A percentile compares a stretch with the other conserved stretches of the same genome.
Conservation (phyloP, 1,140 invertebrate species). For the Zaprionus inermis region DNA sequence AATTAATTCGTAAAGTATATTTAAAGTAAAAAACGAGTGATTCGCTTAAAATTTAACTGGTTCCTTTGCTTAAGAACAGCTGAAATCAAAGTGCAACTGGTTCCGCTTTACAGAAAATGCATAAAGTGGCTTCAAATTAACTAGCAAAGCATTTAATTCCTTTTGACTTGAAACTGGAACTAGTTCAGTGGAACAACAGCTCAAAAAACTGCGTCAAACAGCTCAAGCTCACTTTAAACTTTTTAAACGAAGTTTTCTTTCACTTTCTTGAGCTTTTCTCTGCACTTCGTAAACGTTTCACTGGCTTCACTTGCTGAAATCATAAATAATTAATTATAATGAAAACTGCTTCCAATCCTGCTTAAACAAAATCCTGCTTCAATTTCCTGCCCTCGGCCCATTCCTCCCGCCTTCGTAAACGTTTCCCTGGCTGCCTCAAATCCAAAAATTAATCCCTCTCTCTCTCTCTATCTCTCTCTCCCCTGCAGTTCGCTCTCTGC, state of each 20-base stretch:
- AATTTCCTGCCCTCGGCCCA: neutral
- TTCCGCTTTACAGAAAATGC: neutral
- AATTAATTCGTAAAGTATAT: too few relatives aligned
- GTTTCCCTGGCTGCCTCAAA: neutral
- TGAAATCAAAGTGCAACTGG: neutral
- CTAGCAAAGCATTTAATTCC: neutral
- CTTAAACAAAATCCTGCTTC: neutral
- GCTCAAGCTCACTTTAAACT: too few relatives aligned
- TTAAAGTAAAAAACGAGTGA: too few relatives aligned
- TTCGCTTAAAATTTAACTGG: neutral
- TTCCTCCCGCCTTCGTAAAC: neutral
- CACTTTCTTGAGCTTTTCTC: neutral
- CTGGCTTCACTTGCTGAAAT: neutral
- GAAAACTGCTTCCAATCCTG: neutral
- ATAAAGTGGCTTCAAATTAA: neutral
- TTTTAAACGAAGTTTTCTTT: too few relatives aligned
- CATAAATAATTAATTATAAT: neutral
- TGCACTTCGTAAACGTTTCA: neutral
- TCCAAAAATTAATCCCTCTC: neutral
- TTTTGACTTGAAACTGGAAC: neutral
- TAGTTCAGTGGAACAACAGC: too few relatives aligned
- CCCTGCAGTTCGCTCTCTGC: conserved; percentile 78
- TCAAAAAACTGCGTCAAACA: neutral
- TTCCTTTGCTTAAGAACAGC: neutral
- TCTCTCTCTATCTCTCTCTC: neutral